These are phyloP conservation scores for Origma solitaria DNA, from an alignment of 2,113 vertebrate genomes.

Conservation along the genomic window DNA sequence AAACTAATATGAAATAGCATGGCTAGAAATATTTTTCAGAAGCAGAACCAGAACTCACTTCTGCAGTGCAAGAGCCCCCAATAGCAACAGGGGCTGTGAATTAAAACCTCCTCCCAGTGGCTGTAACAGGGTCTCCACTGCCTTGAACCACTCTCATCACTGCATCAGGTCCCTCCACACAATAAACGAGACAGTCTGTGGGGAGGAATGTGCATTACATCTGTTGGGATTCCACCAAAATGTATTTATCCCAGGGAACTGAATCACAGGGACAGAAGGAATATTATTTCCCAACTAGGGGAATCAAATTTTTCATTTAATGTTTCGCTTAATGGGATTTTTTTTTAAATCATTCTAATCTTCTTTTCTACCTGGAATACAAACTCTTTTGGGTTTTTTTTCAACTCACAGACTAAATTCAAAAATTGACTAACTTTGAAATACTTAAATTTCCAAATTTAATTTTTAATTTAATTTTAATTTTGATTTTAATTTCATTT, in stretches of 20 bases:
- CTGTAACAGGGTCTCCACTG: neutral
- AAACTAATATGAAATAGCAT: neutral
- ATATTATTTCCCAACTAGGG: neutral
- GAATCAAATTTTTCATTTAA: neutral
- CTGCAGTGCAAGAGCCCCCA: neutral
- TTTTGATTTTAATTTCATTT: too few species aligned
- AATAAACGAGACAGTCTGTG: neutral
- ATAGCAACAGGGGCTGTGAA: neutral
- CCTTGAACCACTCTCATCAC: neutral
- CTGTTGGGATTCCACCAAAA: neutral
- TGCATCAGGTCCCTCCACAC: neutral
- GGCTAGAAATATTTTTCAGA: neutral
- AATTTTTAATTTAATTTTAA: too few species aligned
- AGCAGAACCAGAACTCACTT: neutral
- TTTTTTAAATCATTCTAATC: neutral
- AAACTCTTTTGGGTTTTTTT: neutral
- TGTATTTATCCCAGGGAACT: neutral
- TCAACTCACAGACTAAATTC: neutral
- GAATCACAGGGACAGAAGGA: neutral
- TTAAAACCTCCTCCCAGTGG: neutral
- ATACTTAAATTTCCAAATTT: neutral
- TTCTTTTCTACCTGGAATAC: neutral
- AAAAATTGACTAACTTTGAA: neutral
- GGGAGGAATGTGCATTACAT: neutral
- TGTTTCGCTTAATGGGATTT: neutral